phyloP scores from a whole-genome alignment of 2,113 vertebrate genomes.

The Ptilorrhoa leucosticta region DNA sequence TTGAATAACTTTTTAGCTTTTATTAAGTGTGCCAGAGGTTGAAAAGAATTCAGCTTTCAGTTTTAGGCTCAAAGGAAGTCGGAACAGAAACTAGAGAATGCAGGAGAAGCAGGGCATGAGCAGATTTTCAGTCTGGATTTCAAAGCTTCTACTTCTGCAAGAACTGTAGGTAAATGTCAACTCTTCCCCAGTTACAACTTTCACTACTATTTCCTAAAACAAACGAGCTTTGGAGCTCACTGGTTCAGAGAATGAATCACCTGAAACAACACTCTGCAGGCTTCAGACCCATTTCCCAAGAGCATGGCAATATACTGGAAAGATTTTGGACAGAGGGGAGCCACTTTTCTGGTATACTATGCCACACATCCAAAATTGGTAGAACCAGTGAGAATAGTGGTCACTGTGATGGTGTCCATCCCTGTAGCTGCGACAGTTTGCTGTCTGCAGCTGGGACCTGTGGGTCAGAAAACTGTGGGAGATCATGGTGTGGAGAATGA shows the following conservation, averaged over 20 bases:
- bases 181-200: background rate
- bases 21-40: background rate
- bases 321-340: background rate
- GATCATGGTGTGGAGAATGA: background rate
- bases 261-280: background rate
- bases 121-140: background rate
- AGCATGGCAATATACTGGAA: background rate
- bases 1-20: background rate
- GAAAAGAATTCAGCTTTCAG: background rate
- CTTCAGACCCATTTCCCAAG: background rate
- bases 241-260: background rate
- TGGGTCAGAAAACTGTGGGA: background rate
- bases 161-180: background rate
- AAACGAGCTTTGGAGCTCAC: background rate
- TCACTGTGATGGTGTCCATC: background rate
- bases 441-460: background rate
- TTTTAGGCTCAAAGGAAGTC: background rate
- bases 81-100: background rate
- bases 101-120: background rate
- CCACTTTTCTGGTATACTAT: background rate
- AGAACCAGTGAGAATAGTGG: accelerated
- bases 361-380: background rate
- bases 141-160: background rate
- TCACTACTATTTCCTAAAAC: background rate
- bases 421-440: background rate